Base-by-base conservation (phyloP, 2,888 invertebrate genomes). In the Bunonema sp. region DNA sequence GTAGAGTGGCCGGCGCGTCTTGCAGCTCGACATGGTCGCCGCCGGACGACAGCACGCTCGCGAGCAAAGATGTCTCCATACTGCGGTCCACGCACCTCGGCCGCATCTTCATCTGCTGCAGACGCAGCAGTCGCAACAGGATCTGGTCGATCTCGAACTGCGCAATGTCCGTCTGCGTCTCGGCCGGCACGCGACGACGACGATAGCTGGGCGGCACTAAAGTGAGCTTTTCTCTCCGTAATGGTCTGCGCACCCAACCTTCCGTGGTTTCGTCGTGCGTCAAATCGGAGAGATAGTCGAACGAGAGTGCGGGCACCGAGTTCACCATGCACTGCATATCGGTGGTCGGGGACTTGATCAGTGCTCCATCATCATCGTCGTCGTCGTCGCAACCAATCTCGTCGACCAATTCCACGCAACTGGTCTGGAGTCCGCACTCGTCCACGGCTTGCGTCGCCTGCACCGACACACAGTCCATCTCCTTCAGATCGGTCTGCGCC, bases 121-220 rank as follows among this genome's bases (percentile, higher is more conserved):
- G 26, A 10, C 39, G 45, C 24, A 39, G 56, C 22, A 60, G 39
- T 34, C 49, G 41, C 3, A 59, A 45, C 8, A 51, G 48, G 21
- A 60, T 54, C 42, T 60, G 59, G 36, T 57, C 57, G 19, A 60
- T 51, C 43, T 60, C 54, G 46, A 60, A 60, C 35, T 60, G 58
- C 5, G 58, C 60, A 34, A 59, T 46, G 38, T 60, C 60, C 16
- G 60, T 60, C 44, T 60, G 60, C 19, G 49, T 37, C 19, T 52
- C 45, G 3, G 24, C 18, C 23, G 28, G 32, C n/a, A n/a, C n/a
- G n/a, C n/a, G n/a, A n/a, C n/a, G n/a, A n/a, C n/a, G n/a, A n/a
- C n/a, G n/a, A n/a, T n/a, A n/a, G n/a, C n/a, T n/a, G n/a, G n/a
- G n/a, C n/a, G n/a, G n/a, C n/a, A n/a, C n/a, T n/a, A n/a, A n/a